Evolutionary conservation across 2,113 vertebrate species (phyloP).

Genomic region (Syngnathus floridae): DNA sequence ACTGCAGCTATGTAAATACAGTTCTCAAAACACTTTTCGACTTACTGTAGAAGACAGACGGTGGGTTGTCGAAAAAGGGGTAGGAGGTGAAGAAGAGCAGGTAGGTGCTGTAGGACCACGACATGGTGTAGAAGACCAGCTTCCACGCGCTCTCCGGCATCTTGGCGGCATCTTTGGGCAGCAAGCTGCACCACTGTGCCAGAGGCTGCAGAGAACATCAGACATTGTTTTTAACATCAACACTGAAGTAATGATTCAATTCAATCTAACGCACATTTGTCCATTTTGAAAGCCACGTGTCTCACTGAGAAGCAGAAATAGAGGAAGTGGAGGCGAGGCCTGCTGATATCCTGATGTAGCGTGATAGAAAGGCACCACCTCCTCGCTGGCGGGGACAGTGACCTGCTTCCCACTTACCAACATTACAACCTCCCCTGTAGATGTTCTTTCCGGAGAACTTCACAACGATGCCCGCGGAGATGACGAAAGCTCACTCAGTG

Average conservation of each 20-base stretch:
- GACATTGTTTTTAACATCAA: no score
- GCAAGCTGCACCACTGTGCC: conserved; percentile 74
- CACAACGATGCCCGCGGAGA: neutral
- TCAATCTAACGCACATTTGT: no score
- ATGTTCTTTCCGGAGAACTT: neutral
- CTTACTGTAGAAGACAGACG: conserved; percentile 87
- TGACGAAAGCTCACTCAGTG: neutral
- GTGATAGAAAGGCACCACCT: conserved; percentile 12
- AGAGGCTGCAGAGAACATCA: conserved; percentile 74
- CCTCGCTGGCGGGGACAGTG: no score
- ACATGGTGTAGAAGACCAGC: conserved; percentile 86
- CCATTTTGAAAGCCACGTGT: neutral
- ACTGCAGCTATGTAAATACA: neutral
- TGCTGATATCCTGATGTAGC: conserved; percentile 19
- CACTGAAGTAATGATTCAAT: neutral
- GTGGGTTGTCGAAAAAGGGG: conserved; percentile 87
- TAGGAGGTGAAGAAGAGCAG: conserved; percentile 89
- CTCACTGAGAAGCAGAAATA: conserved; percentile 24
- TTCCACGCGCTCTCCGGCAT: conserved; percentile 98
- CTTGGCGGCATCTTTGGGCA: conserved; percentile 87
- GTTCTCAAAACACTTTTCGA: no score
- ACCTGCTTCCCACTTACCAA: neutral
- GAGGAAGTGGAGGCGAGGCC: conserved; percentile 36
- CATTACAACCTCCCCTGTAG: neutral
- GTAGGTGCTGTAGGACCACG: conserved; percentile 88